Conservation (phyloP, 2,888 invertebrate genomes). For the Heliconius ismenius region DNA sequence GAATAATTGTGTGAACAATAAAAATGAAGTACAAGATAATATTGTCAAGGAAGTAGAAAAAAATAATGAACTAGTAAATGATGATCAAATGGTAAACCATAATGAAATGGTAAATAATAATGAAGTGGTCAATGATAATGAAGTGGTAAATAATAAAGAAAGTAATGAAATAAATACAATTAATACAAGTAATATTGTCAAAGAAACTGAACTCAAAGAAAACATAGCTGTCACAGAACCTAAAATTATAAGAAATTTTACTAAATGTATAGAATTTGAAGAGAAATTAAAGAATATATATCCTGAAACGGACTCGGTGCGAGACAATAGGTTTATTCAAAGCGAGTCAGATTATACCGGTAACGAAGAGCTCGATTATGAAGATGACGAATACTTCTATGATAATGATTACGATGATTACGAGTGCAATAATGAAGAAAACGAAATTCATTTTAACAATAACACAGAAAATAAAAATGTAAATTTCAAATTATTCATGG, state of each 20-base stretch:
- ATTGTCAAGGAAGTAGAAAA: not conserved
- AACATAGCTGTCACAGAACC: conserved; percentile 40
- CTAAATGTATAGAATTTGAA: conserved; percentile 52
- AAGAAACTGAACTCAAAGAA: not conserved
- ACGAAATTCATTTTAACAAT: conserved; percentile 1
- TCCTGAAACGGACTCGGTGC: conserved; percentile 27
- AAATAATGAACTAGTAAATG: not conserved
- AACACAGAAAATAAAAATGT: conserved; percentile 31
- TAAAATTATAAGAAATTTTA: conserved; percentile 57
- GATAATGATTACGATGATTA: conserved; percentile 18
- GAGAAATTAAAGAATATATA: conserved; percentile 46
- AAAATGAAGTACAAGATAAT: not conserved
- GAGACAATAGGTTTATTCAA: conserved; percentile 24
- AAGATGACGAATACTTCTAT: conserved; percentile 37
- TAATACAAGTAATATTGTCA: not conserved
- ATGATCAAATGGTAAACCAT: not conserved
- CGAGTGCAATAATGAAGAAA: conserved; percentile 12
- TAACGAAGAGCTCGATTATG: conserved; percentile 28
- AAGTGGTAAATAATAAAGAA: not conserved
- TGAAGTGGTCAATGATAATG: not conserved
- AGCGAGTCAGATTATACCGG: conserved; percentile 27
- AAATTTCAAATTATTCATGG: conserved; percentile 49
- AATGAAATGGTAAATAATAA: not conserved
- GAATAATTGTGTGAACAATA: conserved; percentile 35
- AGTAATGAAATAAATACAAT: not conserved